Percentiles rank a stretch among this genome's conserved stretches.
Conservation (phyloP, 2,113 vertebrate species). For the pig (Sus scrofa) region DNA sequence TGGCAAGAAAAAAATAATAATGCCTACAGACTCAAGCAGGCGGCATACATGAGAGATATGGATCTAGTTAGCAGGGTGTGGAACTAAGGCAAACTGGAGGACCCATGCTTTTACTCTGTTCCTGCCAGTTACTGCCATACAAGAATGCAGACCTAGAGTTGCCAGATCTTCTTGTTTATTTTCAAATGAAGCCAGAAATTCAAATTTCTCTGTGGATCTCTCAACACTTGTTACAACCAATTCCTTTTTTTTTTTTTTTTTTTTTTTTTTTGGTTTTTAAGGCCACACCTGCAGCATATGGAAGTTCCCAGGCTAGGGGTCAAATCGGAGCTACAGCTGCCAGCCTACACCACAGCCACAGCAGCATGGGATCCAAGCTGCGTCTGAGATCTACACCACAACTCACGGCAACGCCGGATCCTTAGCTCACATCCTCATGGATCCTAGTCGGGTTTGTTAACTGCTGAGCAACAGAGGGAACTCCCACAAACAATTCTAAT, state of each 20-base stretch:
- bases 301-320: no score
- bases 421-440: no score
- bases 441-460: no score
- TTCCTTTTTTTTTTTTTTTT: no score
- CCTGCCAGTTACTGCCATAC: not conserved
- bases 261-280: no score
- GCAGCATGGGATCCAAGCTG: no score
- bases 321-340: no score
- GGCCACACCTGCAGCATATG: no score
- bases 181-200: constrained; percentile 24
- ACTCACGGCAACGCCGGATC: no score
- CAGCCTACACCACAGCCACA: no score
- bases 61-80: not conserved
- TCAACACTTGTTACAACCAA: not conserved
- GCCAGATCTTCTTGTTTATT: not conserved
- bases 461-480: no score
- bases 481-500: not conserved
- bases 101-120: not conserved
- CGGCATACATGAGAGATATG: not conserved
- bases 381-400: no score
- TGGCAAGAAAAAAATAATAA: not conserved
- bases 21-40: not conserved
- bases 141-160: not conserved
- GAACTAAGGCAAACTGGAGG: not conserved
- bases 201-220: not conserved